phyloP scores from a whole-genome alignment of 1,140 invertebrate species.

The Trinorchestia longiramus region DNA sequence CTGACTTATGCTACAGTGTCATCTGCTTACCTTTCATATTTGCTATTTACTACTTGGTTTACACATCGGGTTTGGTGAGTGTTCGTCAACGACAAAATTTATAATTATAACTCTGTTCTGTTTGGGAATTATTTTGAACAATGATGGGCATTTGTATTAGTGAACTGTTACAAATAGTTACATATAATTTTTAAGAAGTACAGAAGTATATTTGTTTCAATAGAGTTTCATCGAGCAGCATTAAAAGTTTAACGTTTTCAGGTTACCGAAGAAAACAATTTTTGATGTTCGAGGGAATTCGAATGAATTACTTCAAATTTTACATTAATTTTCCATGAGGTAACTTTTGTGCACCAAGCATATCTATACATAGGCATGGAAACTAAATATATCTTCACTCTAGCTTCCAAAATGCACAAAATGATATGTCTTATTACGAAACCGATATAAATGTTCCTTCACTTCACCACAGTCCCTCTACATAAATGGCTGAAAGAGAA shows the following conservation, averaged over 20 bases:
- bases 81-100: not conserved
- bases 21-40: slow-evolving; percentile 65
- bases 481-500: not conserved
- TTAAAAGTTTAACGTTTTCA: not conserved
- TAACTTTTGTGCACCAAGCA: not conserved
- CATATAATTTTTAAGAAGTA: not conserved
- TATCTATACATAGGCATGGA: not conserved
- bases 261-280: not conserved
- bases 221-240: too few species aligned
- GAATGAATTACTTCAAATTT: not conserved
- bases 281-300: not conserved
- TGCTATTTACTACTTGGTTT: slow-evolving; percentile 58
- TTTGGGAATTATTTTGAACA: too few species aligned
- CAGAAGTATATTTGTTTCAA: not conserved
- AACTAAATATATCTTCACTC: not conserved
- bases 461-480: not conserved
- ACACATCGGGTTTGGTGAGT: slow-evolving; percentile 22
- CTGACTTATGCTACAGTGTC: slow-evolving; percentile 63
- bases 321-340: not conserved
- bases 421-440: not conserved
- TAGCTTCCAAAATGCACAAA: not conserved
- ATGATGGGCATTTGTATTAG: too few species aligned
- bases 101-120: too few species aligned
- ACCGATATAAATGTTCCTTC: too few species aligned
- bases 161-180: too few species aligned